Evolutionary conservation across 2,113 vertebrate species (phyloP).

Genomic region (Lepus americanus): DNA sequence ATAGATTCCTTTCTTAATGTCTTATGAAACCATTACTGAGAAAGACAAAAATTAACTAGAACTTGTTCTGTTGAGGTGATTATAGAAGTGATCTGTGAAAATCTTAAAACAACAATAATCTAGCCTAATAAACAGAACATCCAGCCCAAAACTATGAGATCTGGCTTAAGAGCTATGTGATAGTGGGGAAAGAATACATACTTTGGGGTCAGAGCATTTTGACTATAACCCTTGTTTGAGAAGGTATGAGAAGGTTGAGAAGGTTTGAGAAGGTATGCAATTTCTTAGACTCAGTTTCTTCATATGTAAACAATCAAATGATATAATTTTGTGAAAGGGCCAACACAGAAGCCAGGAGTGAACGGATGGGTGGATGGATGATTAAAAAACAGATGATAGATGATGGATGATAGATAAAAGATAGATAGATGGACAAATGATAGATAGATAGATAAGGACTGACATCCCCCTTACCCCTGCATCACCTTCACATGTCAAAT

Average conservation of each 20-base stretch:
- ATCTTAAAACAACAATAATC: neutral
- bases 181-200: neutral
- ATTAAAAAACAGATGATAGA: neutral
- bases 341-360: neutral
- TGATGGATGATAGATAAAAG: too few species aligned
- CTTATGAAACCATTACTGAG: neutral
- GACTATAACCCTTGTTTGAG: neutral
- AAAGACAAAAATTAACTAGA: constrained; percentile 57
- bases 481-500: neutral
- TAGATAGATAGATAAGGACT: neutral
- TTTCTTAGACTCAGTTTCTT: constrained; percentile 8
- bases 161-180: neutral
- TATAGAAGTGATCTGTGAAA: constrained; percentile 18
- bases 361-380: neutral
- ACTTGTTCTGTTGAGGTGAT: constrained; percentile 2
- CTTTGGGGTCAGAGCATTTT: neutral
- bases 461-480: too few species aligned
- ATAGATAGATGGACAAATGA: neutral
- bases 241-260: neutral
- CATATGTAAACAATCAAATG: neutral
- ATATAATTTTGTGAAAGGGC: neutral
- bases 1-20: constrained; percentile 15
- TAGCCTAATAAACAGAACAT: neutral
- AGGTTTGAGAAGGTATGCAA: neutral
- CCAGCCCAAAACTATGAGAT: neutral